Percentiles rank a stretch among this genome's conserved stretches.
phyloP scores from a whole-genome alignment of 2,888 invertebrate genomes.

The Eilema depressum region DNA sequence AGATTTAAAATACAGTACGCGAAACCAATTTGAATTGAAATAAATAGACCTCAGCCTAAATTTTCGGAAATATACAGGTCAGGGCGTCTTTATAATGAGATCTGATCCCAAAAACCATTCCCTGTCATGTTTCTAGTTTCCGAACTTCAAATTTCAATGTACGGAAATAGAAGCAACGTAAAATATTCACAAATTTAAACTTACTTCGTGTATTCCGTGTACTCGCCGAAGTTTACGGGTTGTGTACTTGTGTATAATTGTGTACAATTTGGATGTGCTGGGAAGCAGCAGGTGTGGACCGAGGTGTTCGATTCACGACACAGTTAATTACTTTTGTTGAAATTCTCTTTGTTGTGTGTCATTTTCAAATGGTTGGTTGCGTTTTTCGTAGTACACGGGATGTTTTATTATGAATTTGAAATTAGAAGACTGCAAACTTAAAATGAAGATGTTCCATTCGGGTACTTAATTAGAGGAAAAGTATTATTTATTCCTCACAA shows the following conservation, averaged over 20 bases:
- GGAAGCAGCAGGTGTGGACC: conserved; percentile 47
- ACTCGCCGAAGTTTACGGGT: conserved; percentile 47
- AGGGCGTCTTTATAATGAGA: background rate
- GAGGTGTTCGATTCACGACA: conserved; percentile 53
- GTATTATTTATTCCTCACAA: no score
- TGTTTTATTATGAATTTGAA: conserved; percentile 6
- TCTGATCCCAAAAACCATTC: background rate
- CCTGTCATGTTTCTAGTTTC: background rate
- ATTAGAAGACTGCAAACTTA: background rate
- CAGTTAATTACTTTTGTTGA: conserved; percentile 53
- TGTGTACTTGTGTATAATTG: conserved; percentile 38
- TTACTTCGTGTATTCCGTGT: conserved; percentile 31
- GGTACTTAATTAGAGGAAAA: no score
- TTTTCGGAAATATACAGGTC: background rate
- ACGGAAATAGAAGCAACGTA: conserved; percentile 22
- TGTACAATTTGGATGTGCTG: conserved; percentile 47
- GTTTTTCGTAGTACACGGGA: conserved; percentile 4
- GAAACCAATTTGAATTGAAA: no score
- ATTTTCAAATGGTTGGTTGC: conserved; percentile 20
- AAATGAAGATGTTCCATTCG: background rate
- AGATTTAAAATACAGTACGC: no score
- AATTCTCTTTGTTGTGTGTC: conserved; percentile 43
- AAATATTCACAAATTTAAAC: conserved; percentile 44
- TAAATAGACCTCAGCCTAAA: no score
- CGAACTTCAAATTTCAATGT: background rate